phyloP scores from a whole-genome alignment of 2,797 vertebrate genomes.

The Pteropus rufus region DNA sequence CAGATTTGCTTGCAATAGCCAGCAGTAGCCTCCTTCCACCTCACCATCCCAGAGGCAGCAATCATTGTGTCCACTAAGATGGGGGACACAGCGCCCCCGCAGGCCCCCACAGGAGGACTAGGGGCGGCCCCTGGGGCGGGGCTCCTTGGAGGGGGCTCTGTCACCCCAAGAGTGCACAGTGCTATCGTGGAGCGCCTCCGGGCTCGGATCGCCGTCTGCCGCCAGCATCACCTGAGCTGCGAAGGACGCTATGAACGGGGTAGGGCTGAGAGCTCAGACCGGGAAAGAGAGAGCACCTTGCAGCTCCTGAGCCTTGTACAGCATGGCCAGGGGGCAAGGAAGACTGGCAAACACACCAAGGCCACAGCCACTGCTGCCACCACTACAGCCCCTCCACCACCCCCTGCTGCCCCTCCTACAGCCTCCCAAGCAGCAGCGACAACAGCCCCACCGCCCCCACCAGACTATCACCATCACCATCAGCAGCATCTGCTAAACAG shows the following conservation, averaged over 20 bases:
- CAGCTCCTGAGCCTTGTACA: slow-evolving; percentile 95
- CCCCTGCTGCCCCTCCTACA: slow-evolving; percentile 24
- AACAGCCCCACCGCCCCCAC: slow-evolving; percentile 52
- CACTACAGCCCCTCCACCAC: slow-evolving; percentile 59
- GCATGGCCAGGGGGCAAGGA: slow-evolving; percentile 90
- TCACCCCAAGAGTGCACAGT: slow-evolving; percentile 92
- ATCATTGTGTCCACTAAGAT: slow-evolving; percentile 77
- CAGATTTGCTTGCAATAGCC: slow-evolving; percentile 30
- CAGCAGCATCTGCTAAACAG: slow-evolving; percentile 78
- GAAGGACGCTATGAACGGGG: slow-evolving; percentile 94
- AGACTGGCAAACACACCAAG: slow-evolving; percentile 87
- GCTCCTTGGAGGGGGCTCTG: slow-evolving; percentile 84
- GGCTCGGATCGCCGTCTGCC: slow-evolving; percentile 94
- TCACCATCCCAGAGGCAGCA: slow-evolving; percentile 57
- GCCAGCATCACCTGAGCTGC: slow-evolving; percentile 95
- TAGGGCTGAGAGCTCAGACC: slow-evolving; percentile 93
- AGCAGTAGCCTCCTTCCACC: slow-evolving; percentile 10
- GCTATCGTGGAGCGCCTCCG: slow-evolving; percentile 96
- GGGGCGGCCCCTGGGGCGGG: slow-evolving; percentile 87
- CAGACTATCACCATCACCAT: slow-evolving; percentile 79
- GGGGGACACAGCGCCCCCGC: slow-evolving; percentile 95
- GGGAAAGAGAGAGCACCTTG: slow-evolving; percentile 93
- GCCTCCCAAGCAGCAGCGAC: slow-evolving; percentile 21
- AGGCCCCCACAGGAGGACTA: slow-evolving; percentile 89
- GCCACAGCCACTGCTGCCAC: slow-evolving; percentile 70